Conservation (phyloP, 2,113 vertebrate species). For the Hemiprocne comata region DNA sequence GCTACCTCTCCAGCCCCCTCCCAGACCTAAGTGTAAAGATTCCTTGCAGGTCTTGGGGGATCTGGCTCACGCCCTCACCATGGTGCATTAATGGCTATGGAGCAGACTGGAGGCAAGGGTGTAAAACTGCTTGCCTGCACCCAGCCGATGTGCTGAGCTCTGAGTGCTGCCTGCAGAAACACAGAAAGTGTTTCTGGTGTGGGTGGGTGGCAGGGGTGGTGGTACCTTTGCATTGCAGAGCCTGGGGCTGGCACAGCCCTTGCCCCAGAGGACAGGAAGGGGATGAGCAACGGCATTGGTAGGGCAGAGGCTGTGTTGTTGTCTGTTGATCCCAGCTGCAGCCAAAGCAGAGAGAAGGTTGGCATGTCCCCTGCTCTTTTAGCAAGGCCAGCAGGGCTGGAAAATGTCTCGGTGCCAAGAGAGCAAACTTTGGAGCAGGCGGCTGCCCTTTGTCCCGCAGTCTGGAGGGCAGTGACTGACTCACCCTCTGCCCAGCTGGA, state of each 20-base stretch:
- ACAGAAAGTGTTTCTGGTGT: background rate
- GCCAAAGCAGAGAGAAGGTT: background rate
- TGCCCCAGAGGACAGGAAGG: background rate
- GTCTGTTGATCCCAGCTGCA: background rate
- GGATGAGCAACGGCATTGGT: background rate
- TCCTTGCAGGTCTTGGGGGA: background rate
- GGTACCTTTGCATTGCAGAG: background rate
- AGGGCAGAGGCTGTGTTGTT: background rate
- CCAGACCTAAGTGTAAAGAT: background rate
- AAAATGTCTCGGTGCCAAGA: background rate
- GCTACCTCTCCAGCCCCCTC: background rate
- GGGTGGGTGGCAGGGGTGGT: rapidly evolving
- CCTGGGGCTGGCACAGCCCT: background rate
- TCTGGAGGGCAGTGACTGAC: background rate
- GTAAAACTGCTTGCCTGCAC: background rate
- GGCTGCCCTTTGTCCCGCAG: conserved; percentile 48
- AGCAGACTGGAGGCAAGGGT: background rate
- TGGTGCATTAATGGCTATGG: background rate
- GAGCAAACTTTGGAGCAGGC: background rate
- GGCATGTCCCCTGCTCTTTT: background rate
- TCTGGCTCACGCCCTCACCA: rapidly evolving
- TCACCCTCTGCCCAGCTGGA: background rate
- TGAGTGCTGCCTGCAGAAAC: background rate
- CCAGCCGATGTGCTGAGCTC: background rate
- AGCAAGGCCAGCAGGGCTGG: background rate